Percentiles rank a stretch among this genome's conserved stretches.
These are phyloP conservation scores for Brachyistius frenatus DNA, from an alignment of 2,113 vertebrate genomes.

Conservation along the genomic window DNA sequence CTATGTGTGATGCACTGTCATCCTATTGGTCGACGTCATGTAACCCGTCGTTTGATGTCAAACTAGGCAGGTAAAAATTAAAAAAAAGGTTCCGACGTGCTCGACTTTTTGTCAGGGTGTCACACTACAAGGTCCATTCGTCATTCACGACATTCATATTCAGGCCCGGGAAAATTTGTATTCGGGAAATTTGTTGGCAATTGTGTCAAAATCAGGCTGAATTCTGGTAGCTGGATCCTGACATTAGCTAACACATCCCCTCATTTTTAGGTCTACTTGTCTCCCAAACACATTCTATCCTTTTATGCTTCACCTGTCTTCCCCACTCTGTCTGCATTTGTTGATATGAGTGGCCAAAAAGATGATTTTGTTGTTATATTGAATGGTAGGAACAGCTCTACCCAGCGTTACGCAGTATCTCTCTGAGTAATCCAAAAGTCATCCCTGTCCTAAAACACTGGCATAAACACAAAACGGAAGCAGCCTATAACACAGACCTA, in stretches of 20 bases:
- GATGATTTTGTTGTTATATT: not conserved
- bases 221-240: no score
- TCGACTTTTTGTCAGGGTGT: no score
- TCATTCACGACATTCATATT: no score
- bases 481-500: constrained; percentile 27
- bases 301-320: not conserved
- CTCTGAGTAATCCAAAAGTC: constrained; percentile 12
- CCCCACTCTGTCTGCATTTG: not conserved
- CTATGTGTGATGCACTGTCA: no score
- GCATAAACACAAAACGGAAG: constrained; percentile 41
- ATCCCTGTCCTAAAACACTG: constrained; percentile 15
- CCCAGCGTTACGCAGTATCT: not conserved
- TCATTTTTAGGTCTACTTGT: not conserved
- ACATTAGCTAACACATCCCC: not conserved
- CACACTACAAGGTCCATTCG: no score
- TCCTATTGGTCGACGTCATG: no score
- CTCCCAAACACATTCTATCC: constrained; percentile 12
- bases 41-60: no score
- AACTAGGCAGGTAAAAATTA: no score
- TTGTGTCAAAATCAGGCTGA: no score
- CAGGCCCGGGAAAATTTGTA: no score
- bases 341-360: not conserved
- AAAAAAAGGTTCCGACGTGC: no score
- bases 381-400: constrained; percentile 2
- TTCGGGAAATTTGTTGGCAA: no score